Percentiles rank a stretch among this genome's conserved stretches.
phyloP scores from a whole-genome alignment of 2,888 invertebrate genomes.

The Listrodromus nycthemerus region DNA sequence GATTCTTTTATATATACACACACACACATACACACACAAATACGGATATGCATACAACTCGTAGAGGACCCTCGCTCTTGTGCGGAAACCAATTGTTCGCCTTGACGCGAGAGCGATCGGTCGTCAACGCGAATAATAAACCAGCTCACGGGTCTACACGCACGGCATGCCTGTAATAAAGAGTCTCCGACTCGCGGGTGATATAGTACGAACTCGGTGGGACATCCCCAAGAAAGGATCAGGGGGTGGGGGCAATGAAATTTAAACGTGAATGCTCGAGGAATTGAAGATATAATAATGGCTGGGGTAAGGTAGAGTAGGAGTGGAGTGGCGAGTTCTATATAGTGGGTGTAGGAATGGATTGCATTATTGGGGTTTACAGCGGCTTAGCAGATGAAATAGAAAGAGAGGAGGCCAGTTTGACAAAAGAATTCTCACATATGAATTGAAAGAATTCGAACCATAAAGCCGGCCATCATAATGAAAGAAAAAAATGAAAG shows the following conservation, averaged over 20 bases:
- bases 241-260: constrained; percentile 33
- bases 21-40: background rate
- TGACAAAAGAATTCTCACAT: constrained; percentile 45
- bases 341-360: constrained; percentile 58
- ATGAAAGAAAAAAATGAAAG: constrained; percentile 14
- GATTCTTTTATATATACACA: background rate
- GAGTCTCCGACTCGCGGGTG: constrained; percentile 46
- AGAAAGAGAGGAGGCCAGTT: constrained; percentile 48
- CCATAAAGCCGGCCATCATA: constrained; percentile 25
- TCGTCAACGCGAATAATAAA: constrained; percentile 78
- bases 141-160: constrained; percentile 66
- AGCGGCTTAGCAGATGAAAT: constrained; percentile 49
- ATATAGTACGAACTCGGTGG: constrained; percentile 40
- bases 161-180: constrained; percentile 55
- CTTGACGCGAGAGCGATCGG: constrained; percentile 75
- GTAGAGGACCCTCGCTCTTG: constrained; percentile 26
- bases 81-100: constrained; percentile 69
- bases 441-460: constrained; percentile 32
- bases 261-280: constrained; percentile 69
- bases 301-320: constrained; percentile 31
- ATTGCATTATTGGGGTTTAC: constrained; percentile 45
- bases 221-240: constrained; percentile 20
- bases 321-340: constrained; percentile 41
- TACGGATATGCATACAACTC: constrained; percentile 9
- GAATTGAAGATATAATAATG: constrained; percentile 75